Base-by-base conservation (phyloP, 2,113 vertebrate genomes). In the Nerophis ophidion region DNA sequence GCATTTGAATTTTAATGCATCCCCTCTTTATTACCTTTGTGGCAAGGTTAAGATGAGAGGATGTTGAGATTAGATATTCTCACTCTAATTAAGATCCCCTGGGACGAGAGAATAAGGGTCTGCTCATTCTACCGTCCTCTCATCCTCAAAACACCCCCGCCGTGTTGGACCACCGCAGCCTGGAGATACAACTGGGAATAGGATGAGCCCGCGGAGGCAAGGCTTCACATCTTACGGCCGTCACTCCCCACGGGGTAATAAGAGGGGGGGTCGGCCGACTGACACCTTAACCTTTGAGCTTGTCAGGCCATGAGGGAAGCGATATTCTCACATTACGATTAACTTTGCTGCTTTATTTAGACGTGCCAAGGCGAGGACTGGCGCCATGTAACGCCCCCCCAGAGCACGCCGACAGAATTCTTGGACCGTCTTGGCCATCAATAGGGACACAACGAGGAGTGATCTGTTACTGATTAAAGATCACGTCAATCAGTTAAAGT, bases 41-140 rank as follows among this genome's bases (percentile, higher is more conserved):
- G 83, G 75, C 79, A 66, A 83, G 90, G 87, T 87, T 89, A 87
- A 87, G 80, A 90, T 88, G 88, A 89, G 89, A 89, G 80, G 86
- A 86, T 87, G 86, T 82, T 77, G 76, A 89, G 89, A 91, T 91
- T 89, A 89, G 88, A 89, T 89, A 89, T 91, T 90, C 88, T 89
- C 88, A 85, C 84, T 86, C 86, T 91, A 90, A 91, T 91, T 91
- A 90, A 89, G 84, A 76, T 90, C 88, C 84, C 86, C 89, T 74
- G 88, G 86, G 88, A 81, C 71, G 80, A 72, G 40, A 3, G 82
- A 88, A 81, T 70, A 82, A 79, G 84, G 81, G 70, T 63, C 75
- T 69, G 62, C 71, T 81, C 76, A 54, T 72, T 78, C 71, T 72
- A 14, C 48, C 35, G 19, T 50, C 60, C 46, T 67, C 63, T 61